Base-by-base conservation (phyloP, 2,113 vertebrate species). In the Nymphicus hollandicus region DNA sequence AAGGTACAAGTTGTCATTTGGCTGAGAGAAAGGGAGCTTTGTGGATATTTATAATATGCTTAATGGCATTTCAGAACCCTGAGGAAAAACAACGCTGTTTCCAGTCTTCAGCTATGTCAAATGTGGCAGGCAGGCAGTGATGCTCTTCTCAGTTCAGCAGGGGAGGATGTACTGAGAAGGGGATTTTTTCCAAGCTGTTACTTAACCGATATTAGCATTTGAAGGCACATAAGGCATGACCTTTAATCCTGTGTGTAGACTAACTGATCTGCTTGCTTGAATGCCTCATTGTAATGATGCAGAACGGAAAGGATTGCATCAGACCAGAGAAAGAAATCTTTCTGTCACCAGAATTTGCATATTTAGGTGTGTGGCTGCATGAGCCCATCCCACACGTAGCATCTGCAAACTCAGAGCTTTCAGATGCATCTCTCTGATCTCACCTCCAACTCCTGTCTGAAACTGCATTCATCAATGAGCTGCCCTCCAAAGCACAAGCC, bases 121-220 rank as follows among this genome's bases (percentile, higher is more conserved):
- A n/a, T 90, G 43, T 72, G 68, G 82, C 87, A 84, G 72, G 87
- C 39, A 1, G 27, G 73, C 72, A 77, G 66, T 7, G 10, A 31
- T 55, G n/a, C 28, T 73, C 41, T 27, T 39, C 89, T 44, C 8
- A 3, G 33, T 88, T 73, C 65, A 46, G 81, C 18, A 53, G 73
- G 56, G 79, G 77, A 88, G 65, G 80, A 53, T 89, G 96, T 90
- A 68, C 74, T 6, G 9, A 76, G 76, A 64, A 78, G 33, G 29
- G 71, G 53, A 65, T 91, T 86, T 77, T 80, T 94, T 91, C 58
- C 47, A 95, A 81, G 78, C 91, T 94, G 63, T 95, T 95, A 82
- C 72, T 94, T 86, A 91, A 84, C 90, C 94, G 96, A 74, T 94
- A 84, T 91, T 97, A 95, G 68, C 70, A 81, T 96, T 88, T 96